These are phyloP conservation scores for Wasmannia auropunctata DNA, from an alignment of 1,140 invertebrate species.

Conservation along the genomic window DNA sequence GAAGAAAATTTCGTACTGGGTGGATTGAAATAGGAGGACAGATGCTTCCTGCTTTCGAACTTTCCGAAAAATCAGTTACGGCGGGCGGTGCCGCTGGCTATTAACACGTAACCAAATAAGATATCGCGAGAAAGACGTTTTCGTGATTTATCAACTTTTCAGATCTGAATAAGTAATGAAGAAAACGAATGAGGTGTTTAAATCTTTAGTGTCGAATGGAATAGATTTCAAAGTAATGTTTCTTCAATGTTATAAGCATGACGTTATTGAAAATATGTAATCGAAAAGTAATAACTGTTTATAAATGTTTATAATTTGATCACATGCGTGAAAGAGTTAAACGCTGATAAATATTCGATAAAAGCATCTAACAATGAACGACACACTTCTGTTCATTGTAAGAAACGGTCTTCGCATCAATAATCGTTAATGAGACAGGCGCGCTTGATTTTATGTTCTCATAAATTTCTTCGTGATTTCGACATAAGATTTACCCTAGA, in stretches of 20 bases:
- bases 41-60: conserved; percentile 68
- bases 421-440: conserved; percentile 64
- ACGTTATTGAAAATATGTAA: background rate
- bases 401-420: conserved; percentile 32
- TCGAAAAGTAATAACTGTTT: background rate
- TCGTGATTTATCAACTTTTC: background rate
- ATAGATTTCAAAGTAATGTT: background rate
- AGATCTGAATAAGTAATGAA: background rate
- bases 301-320: background rate
- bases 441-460: conserved; percentile 7
- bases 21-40: conserved; percentile 47
- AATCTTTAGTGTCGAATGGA: background rate
- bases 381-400: background rate
- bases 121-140: conserved; percentile 12
- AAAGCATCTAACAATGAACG: background rate
- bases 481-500: conserved; percentile 33
- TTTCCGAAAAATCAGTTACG: conserved; percentile 57
- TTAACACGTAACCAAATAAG: conserved; percentile 47
- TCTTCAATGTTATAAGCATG: background rate
- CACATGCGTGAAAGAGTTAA: background rate
- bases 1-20: conserved; percentile 56
- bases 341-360: background rate
- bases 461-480: conserved; percentile 49
- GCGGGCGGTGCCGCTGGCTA: background rate
- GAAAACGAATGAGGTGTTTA: background rate